Percentiles rank a stretch among this genome's conserved stretches.
These are phyloP conservation scores for Thymelicus sylvestris DNA, from an alignment of 2,888 invertebrate genomes.

Conservation along the genomic window DNA sequence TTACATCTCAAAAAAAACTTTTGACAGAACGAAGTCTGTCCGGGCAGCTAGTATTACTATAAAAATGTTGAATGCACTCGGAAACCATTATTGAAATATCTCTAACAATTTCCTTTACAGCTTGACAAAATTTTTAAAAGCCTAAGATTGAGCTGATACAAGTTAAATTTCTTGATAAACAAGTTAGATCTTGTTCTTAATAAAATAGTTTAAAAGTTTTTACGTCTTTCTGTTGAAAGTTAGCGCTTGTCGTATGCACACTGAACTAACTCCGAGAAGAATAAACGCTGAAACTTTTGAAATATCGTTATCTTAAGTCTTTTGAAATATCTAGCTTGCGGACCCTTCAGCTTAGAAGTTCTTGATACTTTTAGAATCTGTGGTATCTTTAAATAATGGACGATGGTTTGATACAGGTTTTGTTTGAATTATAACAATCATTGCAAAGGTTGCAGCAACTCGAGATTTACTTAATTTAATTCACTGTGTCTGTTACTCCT, in stretches of 20 bases:
- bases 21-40: too few relatives aligned
- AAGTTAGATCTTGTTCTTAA: conserved; percentile 22
- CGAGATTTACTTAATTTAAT: too few relatives aligned
- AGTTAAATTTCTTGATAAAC: conserved; percentile 28
- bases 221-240: conserved; percentile 23
- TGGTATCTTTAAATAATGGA: not conserved
- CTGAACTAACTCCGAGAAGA: conserved; percentile 4
- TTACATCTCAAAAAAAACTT: too few relatives aligned
- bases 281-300: conserved; percentile 19
- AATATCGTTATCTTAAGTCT: conserved; percentile 21
- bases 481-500: too few relatives aligned
- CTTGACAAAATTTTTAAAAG: not conserved
- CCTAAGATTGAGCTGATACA: conserved; percentile 36
- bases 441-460: not conserved
- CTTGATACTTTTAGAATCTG: not conserved
- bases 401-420: too few relatives aligned
- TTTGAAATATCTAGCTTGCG: conserved; percentile 13
- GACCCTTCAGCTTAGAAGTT: conserved; percentile 9
- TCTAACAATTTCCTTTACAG: not conserved
- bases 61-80: too few relatives aligned
- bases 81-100: too few relatives aligned
- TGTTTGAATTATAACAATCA: not conserved
- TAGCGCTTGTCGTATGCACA: conserved; percentile 28
- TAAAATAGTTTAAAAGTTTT: conserved; percentile 26
- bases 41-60: too few relatives aligned